phyloP scores from a whole-genome alignment of 2,797 vertebrate species.

The Catamblyrhynchus diadema region DNA sequence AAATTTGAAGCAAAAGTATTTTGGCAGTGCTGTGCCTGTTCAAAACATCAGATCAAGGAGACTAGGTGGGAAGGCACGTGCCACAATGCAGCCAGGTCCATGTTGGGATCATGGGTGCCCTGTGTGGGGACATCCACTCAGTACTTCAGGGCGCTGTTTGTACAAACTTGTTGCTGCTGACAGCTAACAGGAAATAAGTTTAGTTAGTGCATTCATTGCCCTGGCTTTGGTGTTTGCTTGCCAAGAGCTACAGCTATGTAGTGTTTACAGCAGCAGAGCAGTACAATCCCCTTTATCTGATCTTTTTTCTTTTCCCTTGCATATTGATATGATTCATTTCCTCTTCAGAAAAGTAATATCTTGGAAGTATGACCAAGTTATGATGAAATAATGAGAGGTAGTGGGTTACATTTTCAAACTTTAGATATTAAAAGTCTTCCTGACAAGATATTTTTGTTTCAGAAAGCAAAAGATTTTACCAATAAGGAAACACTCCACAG shows the following conservation, averaged over 20 bases:
- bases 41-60: not conserved
- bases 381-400: not conserved
- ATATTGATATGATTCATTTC: not conserved
- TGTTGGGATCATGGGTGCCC: rapidly evolving
- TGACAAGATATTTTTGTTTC: not conserved
- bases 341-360: not conserved
- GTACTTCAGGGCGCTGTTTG: not conserved
- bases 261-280: not conserved
- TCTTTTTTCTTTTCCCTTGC: not conserved
- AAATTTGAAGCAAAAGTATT: not conserved
- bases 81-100: not conserved
- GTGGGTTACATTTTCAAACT: not conserved
- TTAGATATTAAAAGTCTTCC: not conserved
- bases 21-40: not conserved
- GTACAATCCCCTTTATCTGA: not conserved
- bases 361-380: not conserved
- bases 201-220: not conserved
- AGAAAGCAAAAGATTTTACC: not conserved
- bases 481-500: not conserved
- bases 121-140: rapidly evolving
- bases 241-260: not conserved
- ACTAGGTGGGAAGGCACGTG: rapidly evolving
- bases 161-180: not conserved
- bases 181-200: not conserved
- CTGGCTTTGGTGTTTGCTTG: not conserved